Base-by-base conservation (phyloP, 1,140 invertebrate genomes). In the Drosophila pectinifera region DNA sequence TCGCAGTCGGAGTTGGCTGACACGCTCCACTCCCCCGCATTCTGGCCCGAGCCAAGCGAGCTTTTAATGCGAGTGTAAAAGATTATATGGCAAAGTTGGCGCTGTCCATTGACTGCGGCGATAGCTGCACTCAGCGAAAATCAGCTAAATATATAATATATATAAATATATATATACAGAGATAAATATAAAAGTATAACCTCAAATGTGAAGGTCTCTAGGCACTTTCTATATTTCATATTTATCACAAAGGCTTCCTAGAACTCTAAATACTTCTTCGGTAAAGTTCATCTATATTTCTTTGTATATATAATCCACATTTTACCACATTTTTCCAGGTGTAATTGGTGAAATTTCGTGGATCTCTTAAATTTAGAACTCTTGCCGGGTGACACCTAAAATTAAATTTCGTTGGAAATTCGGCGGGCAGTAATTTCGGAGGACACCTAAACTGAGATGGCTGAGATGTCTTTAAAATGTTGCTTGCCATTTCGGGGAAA, bases 51-150 rank as follows among this genome's bases (percentile, higher is more conserved):
- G 58, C 58, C 65, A 84, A 84, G 81, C 85, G 81, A 85, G 82
- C 77, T 80, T 65, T 75, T 85, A 85, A 85, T 85, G 78, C 51
- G 73, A 76, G 81, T 72, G 81, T 85, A 85, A 86, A 85, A 85
- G 82, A 85, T 85, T 85, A 85, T 85, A 85, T 81, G 81, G 81
- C 68, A 85, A 69, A 85, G 54, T 85, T 85, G 81, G 53, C 73
- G 59, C 62, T 77, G 73, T 48, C 81, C 77, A 80, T 73, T 69
- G 65, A 65, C 43, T 72, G 69, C 36, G 63, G 16, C 36, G 26
- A 26, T 53, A 13, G 28, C 28, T 74, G 53, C 70, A 73, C 70
- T 46, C n/a, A n/a, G n/a, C n/a, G n/a, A n/a, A n/a, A n/a, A n/a
- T n/a, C n/a, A n/a, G n/a, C n/a, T n/a, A n/a, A n/a, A n/a, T n/a